These are phyloP conservation scores for Atractosteus spatula DNA, from an alignment of 2,113 vertebrate species.

Conservation along the genomic window DNA sequence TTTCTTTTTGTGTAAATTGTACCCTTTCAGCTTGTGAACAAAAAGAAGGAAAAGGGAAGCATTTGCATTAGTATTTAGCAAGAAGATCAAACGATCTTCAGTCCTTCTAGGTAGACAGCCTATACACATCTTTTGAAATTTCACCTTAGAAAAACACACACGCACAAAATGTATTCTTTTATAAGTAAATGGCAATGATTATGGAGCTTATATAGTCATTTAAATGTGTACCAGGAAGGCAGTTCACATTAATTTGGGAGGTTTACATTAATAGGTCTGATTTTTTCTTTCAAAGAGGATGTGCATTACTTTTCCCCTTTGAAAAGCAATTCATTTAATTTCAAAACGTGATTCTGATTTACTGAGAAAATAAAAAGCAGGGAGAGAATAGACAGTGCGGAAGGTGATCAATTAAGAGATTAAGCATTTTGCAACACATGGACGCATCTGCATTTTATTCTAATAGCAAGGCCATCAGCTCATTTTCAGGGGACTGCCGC, in stretches of 20 bases:
- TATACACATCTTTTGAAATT: conserved; percentile 24
- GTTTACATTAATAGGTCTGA: conserved; percentile 32
- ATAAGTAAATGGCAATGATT: conserved; percentile 14
- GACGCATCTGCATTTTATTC: conserved; percentile 83
- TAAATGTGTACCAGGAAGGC: conserved; percentile 19
- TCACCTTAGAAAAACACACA: conserved; percentile 13
- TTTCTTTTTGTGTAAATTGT: conserved; percentile 31
- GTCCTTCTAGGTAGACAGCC: conserved; percentile 16
- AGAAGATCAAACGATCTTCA: conserved; percentile 40
- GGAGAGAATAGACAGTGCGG: conserved; percentile 62
- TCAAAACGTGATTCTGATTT: conserved; percentile 64
- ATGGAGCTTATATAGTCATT: conserved; percentile 18
- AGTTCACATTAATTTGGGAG: conserved; percentile 26
- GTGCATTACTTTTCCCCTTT: conserved; percentile 40
- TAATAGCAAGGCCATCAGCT: conserved; percentile 95
- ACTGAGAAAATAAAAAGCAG: conserved; percentile 42
- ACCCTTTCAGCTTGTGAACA: conserved; percentile 23
- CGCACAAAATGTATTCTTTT: not conserved
- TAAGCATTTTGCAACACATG: conserved; percentile 94
- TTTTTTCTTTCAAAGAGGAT: conserved; percentile 24
- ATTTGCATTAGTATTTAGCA: conserved; percentile 36
- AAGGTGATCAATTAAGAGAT: conserved; percentile 99
- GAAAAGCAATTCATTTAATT: conserved; percentile 56
- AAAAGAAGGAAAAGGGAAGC: conserved; percentile 27
- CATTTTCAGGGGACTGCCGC: conserved; percentile 87